Percentiles rank a stretch among this genome's conserved stretches.
phyloP scores from a whole-genome alignment of 1,140 invertebrate species.

The Anoplophora glabripennis region DNA sequence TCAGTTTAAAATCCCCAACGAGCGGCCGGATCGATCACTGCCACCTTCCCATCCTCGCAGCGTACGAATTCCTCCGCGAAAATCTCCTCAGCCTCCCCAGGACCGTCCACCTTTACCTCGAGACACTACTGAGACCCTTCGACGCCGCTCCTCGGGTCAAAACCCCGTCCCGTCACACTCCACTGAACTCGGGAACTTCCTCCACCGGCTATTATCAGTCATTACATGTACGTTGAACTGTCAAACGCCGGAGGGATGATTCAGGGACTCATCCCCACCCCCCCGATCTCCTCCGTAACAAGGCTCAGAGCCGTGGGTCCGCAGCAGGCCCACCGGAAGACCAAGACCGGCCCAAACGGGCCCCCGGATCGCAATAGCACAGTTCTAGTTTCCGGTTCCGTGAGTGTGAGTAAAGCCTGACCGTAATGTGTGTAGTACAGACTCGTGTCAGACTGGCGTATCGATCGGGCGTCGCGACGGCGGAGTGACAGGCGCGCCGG shows the following conservation, averaged over 20 bases:
- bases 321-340: too few relatives aligned
- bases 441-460: constrained; percentile 7
- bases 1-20: neutral
- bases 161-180: too few relatives aligned
- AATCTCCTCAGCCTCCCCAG: neutral
- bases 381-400: constrained; percentile 4
- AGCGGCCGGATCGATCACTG: constrained; percentile 2
- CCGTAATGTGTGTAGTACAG: neutral
- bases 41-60: neutral
- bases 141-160: too few relatives aligned
- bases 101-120: neutral
- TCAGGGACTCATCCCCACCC: constrained; percentile 2
- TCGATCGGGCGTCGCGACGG: neutral
- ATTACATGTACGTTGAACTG: neutral
- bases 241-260: constrained; percentile 5
- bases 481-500: constrained; percentile 2
- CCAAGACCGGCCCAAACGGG: neutral
- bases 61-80: neutral
- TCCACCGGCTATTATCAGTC: too few relatives aligned
- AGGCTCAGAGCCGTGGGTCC: too few relatives aligned
- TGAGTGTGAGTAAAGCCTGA: neutral
- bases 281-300: neutral
- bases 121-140: too few relatives aligned
- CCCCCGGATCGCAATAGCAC: constrained; percentile 1
- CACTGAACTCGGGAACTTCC: too few relatives aligned